Base-by-base conservation (phyloP, 2,888 invertebrate species). In the Drosophila silvestris region DNA sequence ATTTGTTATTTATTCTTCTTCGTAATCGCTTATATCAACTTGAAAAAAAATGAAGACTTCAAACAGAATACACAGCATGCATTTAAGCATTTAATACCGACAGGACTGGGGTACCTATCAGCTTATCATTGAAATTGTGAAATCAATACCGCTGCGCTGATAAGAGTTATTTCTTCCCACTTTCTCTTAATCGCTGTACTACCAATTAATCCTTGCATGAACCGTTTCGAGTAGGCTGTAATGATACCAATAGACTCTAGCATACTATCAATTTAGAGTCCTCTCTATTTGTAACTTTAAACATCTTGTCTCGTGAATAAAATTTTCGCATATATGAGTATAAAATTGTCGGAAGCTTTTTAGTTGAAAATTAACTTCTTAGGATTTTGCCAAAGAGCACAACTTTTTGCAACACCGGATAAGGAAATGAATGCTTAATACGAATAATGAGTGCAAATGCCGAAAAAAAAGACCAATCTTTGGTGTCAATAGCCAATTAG, bases 401-500 rank as follows among this genome's bases (percentile, higher is more conserved):
- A 12, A 12, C n/a, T 39, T 41, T 41, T 41, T 41, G 41, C 41
- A 10, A n/a, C 2, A n/a, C 12, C 12, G 5, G 22, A 44, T 44
- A 44, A 22, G 12, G 12, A 22, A 5, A 44, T 22, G 5, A 44
- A 22, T 44, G 41, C 41, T 41, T 2, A 44, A 12, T 28, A 14
- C 9, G 14, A 39, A 14, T 19, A 35, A 33, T 35, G 26, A 19
- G 4, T 7, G 16, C 3, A 10, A 54, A 26, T 26, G 54, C 54
- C 1, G 16, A n/a, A 30, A 37, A 37, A 53, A 37, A 26, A 7
- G 4, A 37, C 19, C 14, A 51, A 54, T 58, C 58, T 56, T 47
- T 66, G 65, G n/a, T 58, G 33, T 10, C 50, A 64, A 47, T 12
- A 41, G 57, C 28, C 37, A 53, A 75, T 53, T 60, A 26, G 37